Evolutionary conservation across 2,888 invertebrate species (phyloP), one percentile per base, ranked within the genome.

Genomic region (Argyresthia albistria): DNA sequence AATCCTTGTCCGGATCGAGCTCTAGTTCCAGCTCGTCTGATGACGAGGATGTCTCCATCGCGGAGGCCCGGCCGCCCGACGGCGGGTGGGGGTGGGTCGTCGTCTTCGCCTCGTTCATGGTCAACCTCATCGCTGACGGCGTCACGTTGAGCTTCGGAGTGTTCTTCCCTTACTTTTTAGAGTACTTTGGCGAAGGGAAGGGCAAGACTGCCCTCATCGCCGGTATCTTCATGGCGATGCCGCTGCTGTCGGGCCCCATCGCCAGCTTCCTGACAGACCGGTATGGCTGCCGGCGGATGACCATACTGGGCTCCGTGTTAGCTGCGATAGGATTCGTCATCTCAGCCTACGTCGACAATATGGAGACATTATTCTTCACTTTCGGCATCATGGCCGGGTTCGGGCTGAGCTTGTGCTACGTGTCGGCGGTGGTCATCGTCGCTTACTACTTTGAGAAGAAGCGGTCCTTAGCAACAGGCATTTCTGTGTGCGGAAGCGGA

Each of bases 81-180:
- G 96, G 96, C 9, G 96, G 97, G 11, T 97, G 94, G 93, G 97
- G 97, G 6, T 97, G 97, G 97, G 93, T 97, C 36, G 91, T 97
- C 51, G 97, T 97, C 0, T 91, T 93, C 56, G 95, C 95, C 25
- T 93, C 96, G 0, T 97, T 97, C 73, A 89, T 96, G 82, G 93
- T 96, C 58, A 96, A 96, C 73, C 89, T 96, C 57, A 95, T 97
- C 64, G 96, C 96, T 43, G 97, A 97, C 73, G 97, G 97, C 2
- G 92, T 97, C 60, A 96, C 96, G 0, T 96, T 97, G 81, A 95
- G 95, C 58, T 97, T 97, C 76, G 97, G 97, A 53, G 93, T 97
- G 4, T 92, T 97, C 65, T 97, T 91, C 76, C 93, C 94, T 1
- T 94, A 96, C 69, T 94, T 97, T 66, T 88, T 95, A 54, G 91